Base-by-base conservation (phyloP, 2,113 vertebrate species). In the Plotosus lineatus region DNA sequence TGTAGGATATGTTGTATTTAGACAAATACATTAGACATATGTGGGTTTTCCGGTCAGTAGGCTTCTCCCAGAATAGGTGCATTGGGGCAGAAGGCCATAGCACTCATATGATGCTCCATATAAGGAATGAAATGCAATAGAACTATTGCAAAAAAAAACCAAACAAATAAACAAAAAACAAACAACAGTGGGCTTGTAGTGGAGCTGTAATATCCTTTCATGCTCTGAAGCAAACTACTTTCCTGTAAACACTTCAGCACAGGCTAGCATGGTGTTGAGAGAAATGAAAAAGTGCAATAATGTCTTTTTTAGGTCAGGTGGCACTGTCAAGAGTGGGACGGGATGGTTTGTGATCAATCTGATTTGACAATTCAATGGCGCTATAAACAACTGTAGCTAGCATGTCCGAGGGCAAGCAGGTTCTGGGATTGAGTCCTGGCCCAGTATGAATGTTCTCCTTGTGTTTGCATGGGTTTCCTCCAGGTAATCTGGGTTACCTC, bases 21-120 rank as follows among this genome's bases (percentile, higher is more conserved):
- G n/a, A 76, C 42, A 33, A 46, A 36, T 61, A 40, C 44, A 79
- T 85, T 72, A 28, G 66, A 72, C 61, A 82, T 71, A 68, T 74
- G 14, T 40, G 28, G 1, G 51, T 77, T 83, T 85, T 83, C 73
- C 66, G 77, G 81, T 80, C 77, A 85, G 48, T 80, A 53, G 36
- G 33, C 63, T 71, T 12, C 17, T n/a, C 33, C 36, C 58, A 10
- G 58, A 73, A 33, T 68, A 48, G 38, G 42, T 77, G 56, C 63
- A 50, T 46, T 50, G 72, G 44, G 44, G 36, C 50, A 40, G 14
- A 28, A 63, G 31, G 61, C 9, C 21, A 28, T 10, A n/a, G 28
- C 7, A 68, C 26, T 38, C 19, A 48, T 71, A 48, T 44, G 17
- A 19, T 46, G 46, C 66, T 48, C 12, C 19, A 71, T n/a, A 69